phyloP scores from a whole-genome alignment of 2,888 invertebrate genomes.

The Crepidodera aurea region DNA sequence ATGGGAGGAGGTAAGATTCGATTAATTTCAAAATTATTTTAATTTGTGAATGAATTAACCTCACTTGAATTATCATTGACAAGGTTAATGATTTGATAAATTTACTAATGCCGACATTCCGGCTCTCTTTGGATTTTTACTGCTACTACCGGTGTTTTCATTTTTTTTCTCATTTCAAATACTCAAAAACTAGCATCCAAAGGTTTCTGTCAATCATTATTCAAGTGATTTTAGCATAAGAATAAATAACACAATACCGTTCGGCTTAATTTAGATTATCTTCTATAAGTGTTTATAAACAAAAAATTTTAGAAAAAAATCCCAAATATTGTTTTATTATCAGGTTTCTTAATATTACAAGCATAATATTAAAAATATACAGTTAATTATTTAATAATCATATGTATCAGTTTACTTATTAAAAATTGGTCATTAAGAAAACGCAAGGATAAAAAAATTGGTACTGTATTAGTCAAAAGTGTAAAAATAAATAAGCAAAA shows the following conservation, averaged over 20 bases:
- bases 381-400: no score
- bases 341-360: no score
- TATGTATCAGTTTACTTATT: no score
- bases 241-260: not conserved
- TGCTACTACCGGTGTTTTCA: constrained; percentile 7
- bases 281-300: constrained; percentile 6
- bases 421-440: no score
- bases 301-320: constrained; percentile 1
- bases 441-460: no score
- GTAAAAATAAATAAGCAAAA: no score
- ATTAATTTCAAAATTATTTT: constrained; percentile 1
- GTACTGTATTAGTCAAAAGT: no score
- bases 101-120: not conserved
- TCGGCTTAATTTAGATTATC: not conserved
- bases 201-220: no score
- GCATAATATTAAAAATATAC: no score
- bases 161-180: constrained; percentile 4
- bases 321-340: no score
- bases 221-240: not conserved
- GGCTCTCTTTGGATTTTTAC: constrained; percentile 1
- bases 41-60: constrained; percentile 17
- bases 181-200: no score
- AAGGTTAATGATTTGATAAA: constrained; percentile 20
- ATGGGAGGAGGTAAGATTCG: constrained; percentile 43
- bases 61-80: constrained; percentile 21